A percentile compares a stretch with the other conserved stretches of the same genome.
phyloP scores from a whole-genome alignment of 2,888 invertebrate genomes.

The Synanthedon myopaeformis region DNA sequence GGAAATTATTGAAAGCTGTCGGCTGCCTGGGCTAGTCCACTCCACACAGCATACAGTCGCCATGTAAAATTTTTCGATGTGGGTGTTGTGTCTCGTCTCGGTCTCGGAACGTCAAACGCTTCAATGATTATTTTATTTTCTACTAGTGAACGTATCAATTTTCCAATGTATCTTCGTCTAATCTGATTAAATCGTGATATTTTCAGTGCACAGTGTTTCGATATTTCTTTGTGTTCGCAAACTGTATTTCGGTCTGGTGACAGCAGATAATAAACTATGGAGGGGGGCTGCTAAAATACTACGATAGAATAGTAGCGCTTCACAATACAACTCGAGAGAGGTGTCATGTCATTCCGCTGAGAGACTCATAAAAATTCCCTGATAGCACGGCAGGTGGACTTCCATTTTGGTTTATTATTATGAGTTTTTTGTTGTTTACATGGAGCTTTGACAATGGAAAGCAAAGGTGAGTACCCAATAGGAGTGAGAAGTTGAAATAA shows the following conservation, averaged over 20 bases:
- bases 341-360: constrained; percentile 17
- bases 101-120: constrained; percentile 56
- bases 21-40: constrained; percentile 43
- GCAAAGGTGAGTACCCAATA: constrained; percentile 45
- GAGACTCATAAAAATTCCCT: constrained; percentile 52
- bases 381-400: constrained; percentile 49
- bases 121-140: constrained; percentile 63
- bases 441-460: constrained; percentile 61
- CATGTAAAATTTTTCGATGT: constrained; percentile 68
- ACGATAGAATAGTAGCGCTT: constrained; percentile 68
- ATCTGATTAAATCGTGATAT: constrained; percentile 31
- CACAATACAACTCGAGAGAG: constrained; percentile 65
- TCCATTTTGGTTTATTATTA: constrained; percentile 70
- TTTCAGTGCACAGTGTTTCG: constrained; percentile 26
- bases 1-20: constrained; percentile 65
- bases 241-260: constrained; percentile 41
- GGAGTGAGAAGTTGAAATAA: constrained; percentile 20
- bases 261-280: constrained; percentile 53
- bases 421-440: constrained; percentile 62
- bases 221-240: constrained; percentile 47
- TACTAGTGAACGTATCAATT: constrained; percentile 54
- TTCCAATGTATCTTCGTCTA: constrained; percentile 46
- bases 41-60: constrained; percentile 35
- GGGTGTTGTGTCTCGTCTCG: constrained; percentile 64
- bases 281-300: constrained; percentile 70